phyloP scores from a whole-genome alignment of 2,797 vertebrate species.

The Xiphorhynchus erythropygius region DNA sequence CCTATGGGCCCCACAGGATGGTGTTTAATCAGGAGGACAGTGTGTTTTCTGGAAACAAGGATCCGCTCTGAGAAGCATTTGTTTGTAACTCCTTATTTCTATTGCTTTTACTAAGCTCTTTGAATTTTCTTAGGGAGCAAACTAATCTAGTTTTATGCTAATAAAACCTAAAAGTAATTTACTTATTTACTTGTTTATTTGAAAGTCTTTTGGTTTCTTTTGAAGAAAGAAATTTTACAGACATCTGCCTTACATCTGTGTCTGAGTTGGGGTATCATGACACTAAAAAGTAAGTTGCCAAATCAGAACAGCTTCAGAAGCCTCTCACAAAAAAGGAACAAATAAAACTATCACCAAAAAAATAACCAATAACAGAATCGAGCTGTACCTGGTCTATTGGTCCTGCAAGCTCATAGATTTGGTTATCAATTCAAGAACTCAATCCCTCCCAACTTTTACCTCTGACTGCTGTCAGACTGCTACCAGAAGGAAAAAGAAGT shows the following conservation, averaged over 20 bases:
- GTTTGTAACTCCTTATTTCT: background rate
- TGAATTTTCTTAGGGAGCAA: background rate
- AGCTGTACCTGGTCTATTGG: background rate
- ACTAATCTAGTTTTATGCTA: background rate
- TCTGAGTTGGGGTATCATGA: background rate
- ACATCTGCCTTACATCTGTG: background rate
- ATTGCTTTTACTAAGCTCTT: background rate
- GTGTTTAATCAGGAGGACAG: background rate
- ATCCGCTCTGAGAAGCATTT: background rate
- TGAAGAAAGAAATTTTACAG: background rate
- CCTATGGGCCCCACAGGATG: background rate
- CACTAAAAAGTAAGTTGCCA: background rate
- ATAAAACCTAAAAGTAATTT: background rate
- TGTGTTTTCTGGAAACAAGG: background rate
- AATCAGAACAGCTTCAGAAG: background rate
- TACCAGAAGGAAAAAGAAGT: background rate
- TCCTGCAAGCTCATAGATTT: background rate
- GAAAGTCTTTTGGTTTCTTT: background rate
- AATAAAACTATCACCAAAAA: background rate
- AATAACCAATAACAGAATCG: background rate
- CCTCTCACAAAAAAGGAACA: constrained; percentile 3
- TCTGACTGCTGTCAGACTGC: background rate
- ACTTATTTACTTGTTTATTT: background rate
- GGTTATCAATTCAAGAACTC: background rate
- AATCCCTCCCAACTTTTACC: background rate